Conservation (phyloP, 92 coral and sea anemone genomes). For the Umimayanthus chanpuru region DNA sequence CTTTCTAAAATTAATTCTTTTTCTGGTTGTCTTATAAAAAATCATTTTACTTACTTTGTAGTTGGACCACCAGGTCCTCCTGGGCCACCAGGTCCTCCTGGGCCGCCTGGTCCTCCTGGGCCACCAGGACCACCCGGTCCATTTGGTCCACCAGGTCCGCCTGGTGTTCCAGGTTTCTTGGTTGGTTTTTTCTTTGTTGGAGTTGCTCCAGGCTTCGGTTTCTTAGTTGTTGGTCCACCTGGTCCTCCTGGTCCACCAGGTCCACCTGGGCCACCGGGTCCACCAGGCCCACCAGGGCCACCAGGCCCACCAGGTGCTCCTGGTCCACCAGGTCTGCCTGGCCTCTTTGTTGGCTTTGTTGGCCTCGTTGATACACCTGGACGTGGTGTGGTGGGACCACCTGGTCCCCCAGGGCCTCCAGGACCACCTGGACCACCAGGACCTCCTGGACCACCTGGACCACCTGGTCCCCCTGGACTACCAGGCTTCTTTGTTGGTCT, state of each 20-base stretch:
- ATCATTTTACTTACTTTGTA: constrained; percentile 21
- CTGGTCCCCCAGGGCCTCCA: constrained; percentile 61
- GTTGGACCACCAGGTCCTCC: constrained; percentile 70
- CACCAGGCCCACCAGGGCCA: constrained; percentile 82
- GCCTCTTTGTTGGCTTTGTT: constrained; percentile 62
- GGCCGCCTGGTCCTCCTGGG: constrained; percentile 70
- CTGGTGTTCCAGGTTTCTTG: constrained; percentile 34
- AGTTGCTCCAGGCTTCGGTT: constrained; percentile 51
- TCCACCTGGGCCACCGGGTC: constrained; percentile 72
- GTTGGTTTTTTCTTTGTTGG: constrained; percentile 40
- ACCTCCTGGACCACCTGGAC: constrained; percentile 83
- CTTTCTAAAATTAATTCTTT: neutral
- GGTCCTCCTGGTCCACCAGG: constrained; percentile 83
- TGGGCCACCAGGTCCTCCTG: constrained; percentile 67
- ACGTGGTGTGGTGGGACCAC: constrained; percentile 60
- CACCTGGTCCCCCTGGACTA: constrained; percentile 83
- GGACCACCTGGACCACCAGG: constrained; percentile 92
- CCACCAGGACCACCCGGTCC: constrained; percentile 85
- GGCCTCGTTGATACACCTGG: constrained; percentile 64
- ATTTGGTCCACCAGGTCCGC: constrained; percentile 75
- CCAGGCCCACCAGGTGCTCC: constrained; percentile 80
- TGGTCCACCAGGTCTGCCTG: constrained; percentile 58
- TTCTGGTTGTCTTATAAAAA: neutral
- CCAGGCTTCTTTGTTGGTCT: constrained; percentile 55
- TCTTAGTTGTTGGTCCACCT: constrained; percentile 70